Percentiles rank a stretch among this genome's conserved stretches.
Evolutionary conservation across 2,797 vertebrate species (phyloP).

Genomic region (Meda fulgida): DNA sequence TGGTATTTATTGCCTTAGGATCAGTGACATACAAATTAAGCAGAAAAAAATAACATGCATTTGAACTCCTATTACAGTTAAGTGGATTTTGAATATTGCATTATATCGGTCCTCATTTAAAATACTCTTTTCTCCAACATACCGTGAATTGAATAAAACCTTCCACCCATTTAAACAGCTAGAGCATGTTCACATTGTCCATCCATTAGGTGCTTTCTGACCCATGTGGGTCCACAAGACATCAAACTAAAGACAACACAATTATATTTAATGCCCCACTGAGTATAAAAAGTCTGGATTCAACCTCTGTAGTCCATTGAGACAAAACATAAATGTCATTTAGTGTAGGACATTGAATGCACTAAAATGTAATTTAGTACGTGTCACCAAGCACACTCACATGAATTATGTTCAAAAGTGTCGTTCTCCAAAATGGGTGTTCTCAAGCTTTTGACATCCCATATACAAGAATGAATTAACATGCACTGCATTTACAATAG

Average conservation of each 20-base stretch:
- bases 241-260: constrained; percentile 40
- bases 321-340: constrained; percentile 25
- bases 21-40: constrained; percentile 34
- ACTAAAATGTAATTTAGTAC: constrained; percentile 40
- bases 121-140: constrained; percentile 32
- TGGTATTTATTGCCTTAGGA: constrained; percentile 50
- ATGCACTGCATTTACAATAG: constrained; percentile 39
- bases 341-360: constrained; percentile 14
- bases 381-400: constrained; percentile 21
- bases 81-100: constrained; percentile 35
- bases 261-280: constrained; percentile 47
- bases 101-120: background rate
- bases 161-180: constrained; percentile 7
- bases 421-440: background rate
- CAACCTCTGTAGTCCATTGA: constrained; percentile 33
- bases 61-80: constrained; percentile 27
- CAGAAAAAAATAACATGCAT: constrained; percentile 30
- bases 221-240: constrained; percentile 27
- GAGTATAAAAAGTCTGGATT: constrained; percentile 22
- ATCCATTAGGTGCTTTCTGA: constrained; percentile 45
- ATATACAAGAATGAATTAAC: constrained; percentile 13
- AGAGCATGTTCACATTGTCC: constrained; percentile 27
- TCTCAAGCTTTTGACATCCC: constrained; percentile 19
- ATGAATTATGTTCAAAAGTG: constrained; percentile 20
- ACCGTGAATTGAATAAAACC: constrained; percentile 38